Evolutionary conservation across 2,113 vertebrate species (phyloP).

Genomic region (Pelecanoides urinatrix): DNA sequence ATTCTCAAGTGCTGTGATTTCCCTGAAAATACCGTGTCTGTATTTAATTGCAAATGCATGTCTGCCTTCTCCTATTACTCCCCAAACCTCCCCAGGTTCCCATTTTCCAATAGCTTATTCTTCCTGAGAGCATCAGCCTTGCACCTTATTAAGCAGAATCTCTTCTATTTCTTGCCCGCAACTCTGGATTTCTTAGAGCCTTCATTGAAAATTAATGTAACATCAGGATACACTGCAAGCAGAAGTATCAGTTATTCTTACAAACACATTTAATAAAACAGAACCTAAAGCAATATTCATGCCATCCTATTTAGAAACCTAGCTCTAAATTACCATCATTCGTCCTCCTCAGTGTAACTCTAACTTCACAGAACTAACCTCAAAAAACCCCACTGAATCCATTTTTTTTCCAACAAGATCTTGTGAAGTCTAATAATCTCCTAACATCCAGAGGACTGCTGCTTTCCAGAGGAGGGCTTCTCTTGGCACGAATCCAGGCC

Average conservation of each 20-base stretch:
- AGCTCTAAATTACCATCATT: background rate
- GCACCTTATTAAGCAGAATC: background rate
- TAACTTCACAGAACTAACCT: background rate
- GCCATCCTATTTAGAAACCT: background rate
- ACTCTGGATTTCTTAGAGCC: background rate
- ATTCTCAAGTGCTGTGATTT: background rate
- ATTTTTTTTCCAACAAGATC: background rate
- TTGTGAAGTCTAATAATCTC: background rate
- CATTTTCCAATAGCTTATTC: background rate
- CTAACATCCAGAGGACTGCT: background rate
- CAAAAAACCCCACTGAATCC: background rate
- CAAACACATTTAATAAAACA: background rate
- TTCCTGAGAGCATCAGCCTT: background rate
- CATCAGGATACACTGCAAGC: background rate
- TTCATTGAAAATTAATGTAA: background rate
- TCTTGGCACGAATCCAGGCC: background rate
- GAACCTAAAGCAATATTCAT: background rate
- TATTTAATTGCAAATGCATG: background rate
- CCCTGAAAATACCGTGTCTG: fast-evolving
- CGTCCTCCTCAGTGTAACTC: background rate
- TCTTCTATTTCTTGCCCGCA: background rate
- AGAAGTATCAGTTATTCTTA: background rate
- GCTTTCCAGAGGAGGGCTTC: background rate
- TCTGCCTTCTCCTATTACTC: background rate
- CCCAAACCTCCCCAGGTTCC: background rate